Conservation (phyloP, 2,797 vertebrate species). For the Smutsia temminckii region DNA sequence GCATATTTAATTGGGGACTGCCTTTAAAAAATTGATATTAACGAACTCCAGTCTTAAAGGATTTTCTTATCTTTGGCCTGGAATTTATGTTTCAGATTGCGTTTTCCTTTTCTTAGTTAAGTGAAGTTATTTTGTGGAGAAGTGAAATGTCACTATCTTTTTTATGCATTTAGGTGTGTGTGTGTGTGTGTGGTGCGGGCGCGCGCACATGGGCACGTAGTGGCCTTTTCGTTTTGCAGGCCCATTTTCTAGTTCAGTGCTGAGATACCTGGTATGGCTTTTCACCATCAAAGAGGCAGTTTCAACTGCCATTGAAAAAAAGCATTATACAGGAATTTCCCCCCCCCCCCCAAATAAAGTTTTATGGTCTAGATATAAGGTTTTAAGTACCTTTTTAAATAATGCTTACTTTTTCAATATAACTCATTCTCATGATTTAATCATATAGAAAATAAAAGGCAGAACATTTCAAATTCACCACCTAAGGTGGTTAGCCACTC, state of each 20-base stretch:
- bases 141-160: not conserved
- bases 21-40: not conserved
- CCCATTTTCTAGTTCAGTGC: not conserved
- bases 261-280: not conserved
- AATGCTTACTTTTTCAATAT: not conserved
- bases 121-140: not conserved
- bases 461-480: conserved; percentile 2
- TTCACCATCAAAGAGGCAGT: not conserved
- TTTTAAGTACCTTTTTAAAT: not conserved
- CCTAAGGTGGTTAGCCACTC: not conserved
- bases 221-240: not conserved
- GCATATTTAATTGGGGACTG: not conserved
- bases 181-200: not conserved
- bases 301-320: not conserved
- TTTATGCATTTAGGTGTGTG: not conserved
- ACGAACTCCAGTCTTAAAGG: not conserved
- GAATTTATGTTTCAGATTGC: not conserved
- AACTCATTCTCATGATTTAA: not conserved
- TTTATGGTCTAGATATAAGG: not conserved
- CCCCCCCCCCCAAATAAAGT: accelerated
- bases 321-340: not conserved
- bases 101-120: not conserved
- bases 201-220: no score
- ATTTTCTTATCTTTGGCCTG: not conserved
- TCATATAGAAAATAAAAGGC: not conserved